A percentile compares a stretch with the other conserved stretches of the same genome.
These are phyloP conservation scores for Pelochelys cantorii DNA, from an alignment of 2,797 vertebrate species.

Conservation along the genomic window DNA sequence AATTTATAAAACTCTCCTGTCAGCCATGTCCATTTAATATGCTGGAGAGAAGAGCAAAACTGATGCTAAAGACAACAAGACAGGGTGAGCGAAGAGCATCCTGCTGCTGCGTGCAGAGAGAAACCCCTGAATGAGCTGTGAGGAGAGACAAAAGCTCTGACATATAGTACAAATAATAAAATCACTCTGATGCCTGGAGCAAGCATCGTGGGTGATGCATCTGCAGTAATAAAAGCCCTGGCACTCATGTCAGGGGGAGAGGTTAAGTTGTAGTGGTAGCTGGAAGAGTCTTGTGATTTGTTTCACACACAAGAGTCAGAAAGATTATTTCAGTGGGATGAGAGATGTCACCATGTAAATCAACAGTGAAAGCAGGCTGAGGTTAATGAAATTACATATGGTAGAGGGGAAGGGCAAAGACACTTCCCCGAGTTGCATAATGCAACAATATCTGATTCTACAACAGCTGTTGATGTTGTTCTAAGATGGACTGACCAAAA, in stretches of 20 bases:
- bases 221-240: conserved; percentile 1
- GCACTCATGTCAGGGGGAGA: neutral
- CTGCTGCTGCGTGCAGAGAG: neutral
- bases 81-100: neutral
- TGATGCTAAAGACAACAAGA: neutral
- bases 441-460: neutral
- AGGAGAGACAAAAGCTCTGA: neutral
- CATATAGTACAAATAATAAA: neutral
- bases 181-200: neutral
- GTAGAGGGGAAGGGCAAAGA: neutral
- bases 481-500: neutral
- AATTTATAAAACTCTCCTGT: neutral
- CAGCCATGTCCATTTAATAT: conserved; percentile 14
- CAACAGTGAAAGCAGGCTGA: neutral
- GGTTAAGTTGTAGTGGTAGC: neutral
- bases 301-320: neutral
- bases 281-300: neutral
- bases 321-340: neutral
- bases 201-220: neutral
- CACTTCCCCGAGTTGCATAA: neutral
- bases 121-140: neutral
- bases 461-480: neutral
- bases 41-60: neutral
- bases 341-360: neutral
- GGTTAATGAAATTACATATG: neutral